phyloP scores from a whole-genome alignment of 2,797 vertebrate species.

The Enteromius mattozi region DNA sequence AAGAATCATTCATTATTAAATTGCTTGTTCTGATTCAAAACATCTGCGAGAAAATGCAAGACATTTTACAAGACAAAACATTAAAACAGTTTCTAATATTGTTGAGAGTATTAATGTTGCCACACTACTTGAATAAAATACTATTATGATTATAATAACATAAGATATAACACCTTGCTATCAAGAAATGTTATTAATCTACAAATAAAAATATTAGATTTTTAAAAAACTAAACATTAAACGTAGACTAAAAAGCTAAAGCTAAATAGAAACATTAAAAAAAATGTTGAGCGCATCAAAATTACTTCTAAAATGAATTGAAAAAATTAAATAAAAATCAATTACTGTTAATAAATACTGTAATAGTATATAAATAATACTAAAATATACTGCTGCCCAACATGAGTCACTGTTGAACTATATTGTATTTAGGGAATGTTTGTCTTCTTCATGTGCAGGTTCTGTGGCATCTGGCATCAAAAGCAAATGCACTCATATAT shows the following conservation, averaged over 20 bases:
- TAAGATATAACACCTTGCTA: not conserved
- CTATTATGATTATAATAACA: not conserved
- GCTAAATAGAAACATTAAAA: not conserved
- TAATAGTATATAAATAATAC: not conserved
- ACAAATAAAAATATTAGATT: not conserved
- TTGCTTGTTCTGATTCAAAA: not conserved
- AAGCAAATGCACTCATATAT: not conserved
- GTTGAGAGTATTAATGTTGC: not conserved
- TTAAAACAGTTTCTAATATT: not conserved
- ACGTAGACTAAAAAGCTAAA: not conserved
- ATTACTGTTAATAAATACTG: not conserved
- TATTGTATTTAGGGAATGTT: not conserved
- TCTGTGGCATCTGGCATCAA: not conserved
- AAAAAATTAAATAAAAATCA: not conserved
- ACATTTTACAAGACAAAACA: not conserved
- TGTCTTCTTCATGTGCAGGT: conserved; percentile 20
- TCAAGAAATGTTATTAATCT: not conserved
- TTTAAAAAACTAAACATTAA: not conserved
- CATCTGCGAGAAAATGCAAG: not conserved
- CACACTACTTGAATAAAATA: not conserved
- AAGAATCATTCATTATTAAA: not conserved
- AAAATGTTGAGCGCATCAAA: not conserved
- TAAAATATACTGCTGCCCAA: not conserved
- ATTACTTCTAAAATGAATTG: not conserved
- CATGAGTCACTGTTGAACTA: not conserved